Percentiles rank a stretch among this genome's conserved stretches.
phyloP scores from a whole-genome alignment of 2,113 vertebrate genomes.

The Chloroceryle aenea region DNA sequence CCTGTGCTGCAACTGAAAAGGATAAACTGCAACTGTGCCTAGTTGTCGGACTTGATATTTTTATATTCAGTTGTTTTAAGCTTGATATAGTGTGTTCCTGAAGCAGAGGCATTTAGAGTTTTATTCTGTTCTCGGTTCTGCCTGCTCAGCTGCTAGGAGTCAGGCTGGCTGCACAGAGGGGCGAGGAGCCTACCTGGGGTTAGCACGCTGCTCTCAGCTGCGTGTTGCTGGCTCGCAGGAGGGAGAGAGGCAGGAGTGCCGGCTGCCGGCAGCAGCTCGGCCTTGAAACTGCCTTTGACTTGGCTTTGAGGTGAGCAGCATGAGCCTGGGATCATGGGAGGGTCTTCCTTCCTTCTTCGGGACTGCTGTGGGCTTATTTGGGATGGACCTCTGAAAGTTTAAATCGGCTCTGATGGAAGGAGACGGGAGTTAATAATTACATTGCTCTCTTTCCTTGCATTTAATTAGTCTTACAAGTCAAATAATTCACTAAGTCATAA shows the following conservation, averaged over 20 bases:
- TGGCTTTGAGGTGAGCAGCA: neutral
- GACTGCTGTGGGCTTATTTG: neutral
- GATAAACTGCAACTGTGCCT: neutral
- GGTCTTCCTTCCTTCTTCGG: neutral
- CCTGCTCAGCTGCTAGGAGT: neutral
- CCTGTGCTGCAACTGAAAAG: neutral
- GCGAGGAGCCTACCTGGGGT: neutral
- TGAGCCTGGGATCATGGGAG: neutral
- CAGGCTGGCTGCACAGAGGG: neutral
- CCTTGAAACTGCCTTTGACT: neutral
- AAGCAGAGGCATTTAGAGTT: neutral
- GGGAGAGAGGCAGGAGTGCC: neutral
- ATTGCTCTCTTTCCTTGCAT: neutral
- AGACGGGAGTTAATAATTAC: neutral
- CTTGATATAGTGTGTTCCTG: neutral
- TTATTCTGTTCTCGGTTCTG: neutral
- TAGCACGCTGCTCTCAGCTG: fast-evolving
- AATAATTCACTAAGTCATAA: neutral
- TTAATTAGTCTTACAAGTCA: neutral
- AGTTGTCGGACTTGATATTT: neutral
- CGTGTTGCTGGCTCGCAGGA: fast-evolving
- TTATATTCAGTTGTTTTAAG: neutral
- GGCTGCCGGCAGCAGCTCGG: fast-evolving
- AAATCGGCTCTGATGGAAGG: neutral
- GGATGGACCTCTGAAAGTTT: neutral